Percentiles rank a stretch among this genome's conserved stretches.
phyloP scores from a whole-genome alignment of 2,113 vertebrate genomes.

The Megaptera novaeangliae region DNA sequence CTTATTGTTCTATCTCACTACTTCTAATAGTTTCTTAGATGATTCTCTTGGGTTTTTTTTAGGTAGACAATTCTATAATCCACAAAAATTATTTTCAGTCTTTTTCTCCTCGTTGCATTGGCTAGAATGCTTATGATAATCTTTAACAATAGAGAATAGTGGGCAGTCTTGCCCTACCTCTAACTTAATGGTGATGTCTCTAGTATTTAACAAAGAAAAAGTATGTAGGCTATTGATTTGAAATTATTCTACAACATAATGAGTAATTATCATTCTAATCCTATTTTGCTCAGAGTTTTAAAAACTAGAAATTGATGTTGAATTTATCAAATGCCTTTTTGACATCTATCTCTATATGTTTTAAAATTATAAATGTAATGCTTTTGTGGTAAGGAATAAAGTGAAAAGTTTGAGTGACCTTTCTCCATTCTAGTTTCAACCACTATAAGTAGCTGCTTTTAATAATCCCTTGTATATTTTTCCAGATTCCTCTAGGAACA shows the following conservation, averaged over 20 bases:
- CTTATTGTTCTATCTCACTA: not conserved
- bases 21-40: not conserved
- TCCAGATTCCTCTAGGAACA: not conserved
- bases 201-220: not conserved
- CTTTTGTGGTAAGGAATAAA: not conserved
- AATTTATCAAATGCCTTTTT: not conserved
- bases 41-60: not conserved
- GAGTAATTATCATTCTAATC: not conserved
- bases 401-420: not conserved
- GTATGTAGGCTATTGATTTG: not conserved
- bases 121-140: not conserved
- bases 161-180: not conserved
- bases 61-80: not conserved
- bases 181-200: not conserved
- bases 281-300: not conserved
- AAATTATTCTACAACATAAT: not conserved
- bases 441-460: not conserved
- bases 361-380: slow-evolving; percentile 10
- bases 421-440: not conserved
- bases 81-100: not conserved
- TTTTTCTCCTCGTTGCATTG: not conserved
- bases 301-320: slow-evolving; percentile 1
- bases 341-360: not conserved
- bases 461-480: not conserved
- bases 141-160: not conserved